These are phyloP conservation scores for Apteryx owenii DNA, from an alignment of 2,113 vertebrate genomes.

Conservation along the genomic window DNA sequence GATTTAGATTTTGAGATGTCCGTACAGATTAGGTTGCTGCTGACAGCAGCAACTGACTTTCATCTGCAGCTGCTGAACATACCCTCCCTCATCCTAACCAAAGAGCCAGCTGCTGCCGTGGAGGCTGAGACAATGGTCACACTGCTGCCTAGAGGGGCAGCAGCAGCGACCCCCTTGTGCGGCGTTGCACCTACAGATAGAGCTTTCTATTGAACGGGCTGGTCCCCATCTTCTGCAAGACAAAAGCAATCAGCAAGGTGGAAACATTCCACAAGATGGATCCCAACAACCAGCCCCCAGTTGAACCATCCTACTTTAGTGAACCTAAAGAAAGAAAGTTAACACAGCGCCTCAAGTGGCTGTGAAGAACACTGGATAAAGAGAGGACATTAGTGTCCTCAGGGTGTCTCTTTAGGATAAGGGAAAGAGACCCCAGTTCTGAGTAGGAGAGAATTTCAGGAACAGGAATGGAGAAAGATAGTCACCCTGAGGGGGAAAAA, in stretches of 20 bases:
- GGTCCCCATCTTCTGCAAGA: background rate
- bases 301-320: background rate
- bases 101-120: background rate
- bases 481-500: background rate
- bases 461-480: background rate
- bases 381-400: background rate
- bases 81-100: background rate
- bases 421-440: background rate
- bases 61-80: accelerated
- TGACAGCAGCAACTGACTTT: background rate
- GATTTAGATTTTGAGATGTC: background rate
- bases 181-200: background rate
- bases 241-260: background rate
- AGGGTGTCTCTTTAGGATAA: background rate
- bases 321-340: background rate
- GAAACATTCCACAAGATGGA: background rate
- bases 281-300: background rate
- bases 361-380: background rate
- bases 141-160: too few species aligned
- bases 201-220: background rate
- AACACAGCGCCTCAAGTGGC: background rate
- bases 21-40: background rate
- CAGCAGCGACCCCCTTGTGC: background rate
- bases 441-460: background rate
- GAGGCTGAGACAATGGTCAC: background rate